Percentiles rank a stretch among this genome's conserved stretches.
Evolutionary conservation across 1,140 invertebrate genomes (phyloP).

Genomic region (Aphis gossypii): DNA sequence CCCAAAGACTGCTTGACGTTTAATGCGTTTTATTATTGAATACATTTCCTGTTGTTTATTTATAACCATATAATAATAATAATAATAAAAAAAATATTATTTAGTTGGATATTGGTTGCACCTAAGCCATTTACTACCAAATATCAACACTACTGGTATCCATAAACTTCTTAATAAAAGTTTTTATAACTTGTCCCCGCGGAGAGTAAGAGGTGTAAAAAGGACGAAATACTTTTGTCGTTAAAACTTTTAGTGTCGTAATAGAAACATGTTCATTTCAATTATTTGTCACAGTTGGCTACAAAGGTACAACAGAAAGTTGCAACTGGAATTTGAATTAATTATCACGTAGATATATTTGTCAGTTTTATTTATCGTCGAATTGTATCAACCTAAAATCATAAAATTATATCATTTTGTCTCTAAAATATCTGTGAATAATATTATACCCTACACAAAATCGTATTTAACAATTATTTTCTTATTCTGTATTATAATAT

Average conservation of each 20-base stretch:
- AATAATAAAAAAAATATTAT: background rate
- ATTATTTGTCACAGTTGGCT: constrained; percentile 7
- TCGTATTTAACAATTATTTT: background rate
- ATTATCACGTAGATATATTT: background rate
- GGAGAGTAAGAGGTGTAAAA: background rate
- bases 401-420: background rate
- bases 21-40: constrained; percentile 20
- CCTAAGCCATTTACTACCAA: constrained; percentile 15
- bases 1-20: background rate
- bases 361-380: background rate
- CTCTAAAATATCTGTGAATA: background rate
- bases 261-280: background rate
- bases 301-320: background rate
- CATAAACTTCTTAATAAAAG: constrained; percentile 40
- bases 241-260: constrained; percentile 21
- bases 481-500: background rate
- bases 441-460: background rate
- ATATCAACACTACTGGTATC: background rate
- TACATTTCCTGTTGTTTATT: background rate
- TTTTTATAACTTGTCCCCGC: constrained; percentile 25
- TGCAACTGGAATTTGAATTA: constrained; percentile 1
- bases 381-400: background rate
- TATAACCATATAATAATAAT: background rate
- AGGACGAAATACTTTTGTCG: background rate
- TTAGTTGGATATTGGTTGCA: background rate